phyloP scores from a whole-genome alignment of 2,797 vertebrate species.

The Craterocephalus amniculus region DNA sequence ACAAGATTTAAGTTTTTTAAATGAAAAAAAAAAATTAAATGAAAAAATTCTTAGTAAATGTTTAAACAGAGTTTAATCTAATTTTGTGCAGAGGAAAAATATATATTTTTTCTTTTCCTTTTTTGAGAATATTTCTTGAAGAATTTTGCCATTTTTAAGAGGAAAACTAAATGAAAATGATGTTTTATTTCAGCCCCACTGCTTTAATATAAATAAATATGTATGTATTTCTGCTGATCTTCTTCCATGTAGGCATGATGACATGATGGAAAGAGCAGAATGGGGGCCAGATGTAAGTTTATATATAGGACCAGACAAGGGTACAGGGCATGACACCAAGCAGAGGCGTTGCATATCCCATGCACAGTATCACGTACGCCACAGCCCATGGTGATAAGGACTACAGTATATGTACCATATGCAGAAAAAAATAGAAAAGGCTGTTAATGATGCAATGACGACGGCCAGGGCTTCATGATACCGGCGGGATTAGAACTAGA shows the following conservation, averaged over 20 bases:
- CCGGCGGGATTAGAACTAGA: conserved; percentile 17
- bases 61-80: too few species aligned
- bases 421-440: conserved; percentile 39
- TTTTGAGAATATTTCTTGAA: not conserved
- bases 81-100: too few species aligned
- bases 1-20: too few species aligned
- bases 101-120: too few species aligned
- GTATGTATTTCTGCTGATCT: conserved; percentile 37
- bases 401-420: conserved; percentile 28
- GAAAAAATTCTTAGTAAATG: not conserved
- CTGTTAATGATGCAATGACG: conserved; percentile 23
- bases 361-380: conserved; percentile 67
- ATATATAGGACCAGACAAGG: conserved; percentile 73
- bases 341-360: conserved; percentile 59
- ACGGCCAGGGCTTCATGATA: conserved; percentile 3
- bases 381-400: conserved; percentile 47
- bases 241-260: conserved; percentile 54
- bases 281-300: conserved; percentile 68
- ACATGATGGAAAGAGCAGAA: conserved; percentile 74
- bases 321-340: conserved; percentile 68
- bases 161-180: not conserved
- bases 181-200: conserved; percentile 6
- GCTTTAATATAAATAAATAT: conserved; percentile 12
- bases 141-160: conserved; percentile 8
- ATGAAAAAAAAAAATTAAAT: not conserved